These are phyloP conservation scores for Phrynocephalus forsythii DNA, from an alignment of 2,797 vertebrate species.

Conservation along the genomic window DNA sequence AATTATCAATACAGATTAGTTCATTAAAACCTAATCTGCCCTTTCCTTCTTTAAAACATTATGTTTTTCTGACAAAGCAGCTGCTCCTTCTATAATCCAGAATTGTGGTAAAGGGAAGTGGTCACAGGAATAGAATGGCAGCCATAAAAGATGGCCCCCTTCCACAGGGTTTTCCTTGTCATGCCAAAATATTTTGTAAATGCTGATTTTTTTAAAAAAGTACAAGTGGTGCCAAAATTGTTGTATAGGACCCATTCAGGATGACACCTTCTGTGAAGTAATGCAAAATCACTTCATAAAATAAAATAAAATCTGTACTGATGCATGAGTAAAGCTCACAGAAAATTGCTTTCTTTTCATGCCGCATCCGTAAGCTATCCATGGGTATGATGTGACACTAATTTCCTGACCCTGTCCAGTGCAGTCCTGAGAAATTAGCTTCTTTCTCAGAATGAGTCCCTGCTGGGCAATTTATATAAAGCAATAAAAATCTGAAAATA, in stretches of 20 bases:
- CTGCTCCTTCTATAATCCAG: background rate
- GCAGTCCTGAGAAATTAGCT: conserved; percentile 57
- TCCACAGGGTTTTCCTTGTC: background rate
- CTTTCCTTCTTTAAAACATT: conserved; percentile 25
- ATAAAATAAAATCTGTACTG: background rate
- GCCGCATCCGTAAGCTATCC: conserved; percentile 9
- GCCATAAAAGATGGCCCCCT: conserved; percentile 12
- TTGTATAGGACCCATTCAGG: conserved; percentile 26
- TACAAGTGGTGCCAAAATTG: conserved; percentile 3
- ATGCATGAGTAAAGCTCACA: background rate
- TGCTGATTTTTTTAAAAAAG: conserved; percentile 24
- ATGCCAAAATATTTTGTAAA: conserved; percentile 3
- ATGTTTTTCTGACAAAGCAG: background rate
- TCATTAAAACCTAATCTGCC: fast-evolving
- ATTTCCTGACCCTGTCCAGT: conserved; percentile 53
- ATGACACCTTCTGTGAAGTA: background rate
- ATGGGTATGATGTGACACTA: conserved; percentile 1
- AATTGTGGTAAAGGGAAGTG: background rate
- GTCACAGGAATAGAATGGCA: conserved; percentile 4
- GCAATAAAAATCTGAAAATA: conserved; percentile 80
- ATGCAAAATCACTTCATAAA: background rate
- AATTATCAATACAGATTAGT: conserved; percentile 34
- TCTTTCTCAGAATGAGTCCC: conserved; percentile 68
- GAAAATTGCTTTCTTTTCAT: conserved; percentile 4
- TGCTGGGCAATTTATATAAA: conserved; percentile 79